These are phyloP conservation scores for Coelogynopora nodosa DNA, from an alignment of 2,888 invertebrate genomes.

Conservation along the genomic window DNA sequence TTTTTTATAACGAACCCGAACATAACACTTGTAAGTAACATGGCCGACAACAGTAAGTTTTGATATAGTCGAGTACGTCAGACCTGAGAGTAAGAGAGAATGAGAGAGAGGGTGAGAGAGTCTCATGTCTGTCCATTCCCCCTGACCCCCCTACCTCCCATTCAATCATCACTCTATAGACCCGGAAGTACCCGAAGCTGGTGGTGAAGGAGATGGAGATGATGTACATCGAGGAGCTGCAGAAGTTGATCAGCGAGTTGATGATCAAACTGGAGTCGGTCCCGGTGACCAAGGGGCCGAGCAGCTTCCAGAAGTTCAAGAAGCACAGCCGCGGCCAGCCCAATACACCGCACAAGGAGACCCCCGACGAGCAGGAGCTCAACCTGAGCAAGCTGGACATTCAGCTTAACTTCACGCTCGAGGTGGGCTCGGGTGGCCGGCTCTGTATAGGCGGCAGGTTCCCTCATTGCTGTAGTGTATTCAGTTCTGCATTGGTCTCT, in stretches of 20 bases:
- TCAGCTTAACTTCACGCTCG: slow-evolving; percentile 45
- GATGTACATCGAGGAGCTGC: slow-evolving; percentile 93
- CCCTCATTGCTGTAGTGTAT: too few relatives aligned
- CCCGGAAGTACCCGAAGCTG: slow-evolving; percentile 88
- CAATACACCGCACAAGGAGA: slow-evolving; percentile 31
- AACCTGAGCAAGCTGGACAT: slow-evolving; percentile 46
- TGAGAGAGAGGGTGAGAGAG: too few relatives aligned
- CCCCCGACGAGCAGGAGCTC: slow-evolving; percentile 36
- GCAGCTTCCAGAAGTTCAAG: slow-evolving; percentile 93
- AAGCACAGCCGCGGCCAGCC: slow-evolving; percentile 76
- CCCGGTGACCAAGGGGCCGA: slow-evolving; percentile 94
- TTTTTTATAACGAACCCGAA: too few relatives aligned
- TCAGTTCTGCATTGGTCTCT: too few relatives aligned
- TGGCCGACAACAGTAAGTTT: too few relatives aligned
- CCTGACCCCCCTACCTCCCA: too few relatives aligned
- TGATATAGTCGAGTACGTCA: too few relatives aligned
- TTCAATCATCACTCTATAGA: slow-evolving; percentile 65
- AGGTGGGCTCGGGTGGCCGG: too few relatives aligned
- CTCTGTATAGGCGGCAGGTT: too few relatives aligned
- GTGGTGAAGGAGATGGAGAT: slow-evolving; percentile 99
- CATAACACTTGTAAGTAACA: too few relatives aligned
- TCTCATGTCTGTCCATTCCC: too few relatives aligned
- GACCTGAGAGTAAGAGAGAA: too few relatives aligned
- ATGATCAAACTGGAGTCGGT: slow-evolving; percentile 98
- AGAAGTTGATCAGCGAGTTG: slow-evolving; percentile 90